Base-by-base conservation (phyloP, 2,797 vertebrate species). In the Premnoplex brunnescens region DNA sequence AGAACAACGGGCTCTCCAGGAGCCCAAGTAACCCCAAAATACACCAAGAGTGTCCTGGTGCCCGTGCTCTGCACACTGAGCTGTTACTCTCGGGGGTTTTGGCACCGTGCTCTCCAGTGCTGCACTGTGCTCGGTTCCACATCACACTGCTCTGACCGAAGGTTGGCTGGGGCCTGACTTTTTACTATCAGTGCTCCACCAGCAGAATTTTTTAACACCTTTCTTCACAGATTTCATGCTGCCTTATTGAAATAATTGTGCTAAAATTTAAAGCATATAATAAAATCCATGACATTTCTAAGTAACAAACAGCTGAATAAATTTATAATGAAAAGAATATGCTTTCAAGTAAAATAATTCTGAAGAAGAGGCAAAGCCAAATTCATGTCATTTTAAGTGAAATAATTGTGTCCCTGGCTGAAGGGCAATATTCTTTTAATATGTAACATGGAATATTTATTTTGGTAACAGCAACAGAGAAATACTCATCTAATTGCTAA, bases 401-500 rank as follows among this genome's bases (percentile, higher is more conserved):
- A 95, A 94, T 91, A 95, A 91, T 11, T 46, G 73, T 62, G 66
- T 89, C 54, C 66, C 36, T 85, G 39, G 73, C 62, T 76, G 51
- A 88, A 88, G 58, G 79, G 52, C 54, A 93, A 66, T 93, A 88
- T 59, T 95, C 54, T 81, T 91, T 93, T 86, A 92, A 91, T 88
- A 84, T 76, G 62, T 36, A 89, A 81, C 66, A 89, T n/a, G 44
- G 62, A 92, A 80, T 95, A 92, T 96, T 96, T 95, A 95, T 91
- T 94, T 97, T 93, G 77, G 79, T 95, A 94, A 92, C 72, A 89
- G 82, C 90, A 88, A 94, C 43, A 79, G 63, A 95, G 66, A 62
- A 91, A 63, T 51, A 76, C 48, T 95, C 90, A 63, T 93, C 66
- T 94, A 96, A 96, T 94, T 95, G 83, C 93, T 93, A 96, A 91